A percentile compares a stretch with the other conserved stretches of the same genome.
Conservation (phyloP, 2,888 invertebrate species). For the Mylabris sibirica region DNA sequence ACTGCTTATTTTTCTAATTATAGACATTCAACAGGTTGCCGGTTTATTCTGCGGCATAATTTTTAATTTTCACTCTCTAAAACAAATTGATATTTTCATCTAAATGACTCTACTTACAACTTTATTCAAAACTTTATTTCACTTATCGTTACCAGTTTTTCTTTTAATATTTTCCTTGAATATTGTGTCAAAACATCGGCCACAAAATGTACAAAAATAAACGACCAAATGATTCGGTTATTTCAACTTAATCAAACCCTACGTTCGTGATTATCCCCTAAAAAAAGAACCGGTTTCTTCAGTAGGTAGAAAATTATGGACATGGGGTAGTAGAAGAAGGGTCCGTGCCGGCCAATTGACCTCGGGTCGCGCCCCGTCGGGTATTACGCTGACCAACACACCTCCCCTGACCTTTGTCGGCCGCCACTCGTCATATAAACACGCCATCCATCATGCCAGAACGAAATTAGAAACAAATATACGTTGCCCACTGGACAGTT, state of each 20-base stretch:
- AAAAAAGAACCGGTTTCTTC: constrained; percentile 44
- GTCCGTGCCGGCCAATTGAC: constrained; percentile 61
- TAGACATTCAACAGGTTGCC: constrained; percentile 53
- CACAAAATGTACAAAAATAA: constrained; percentile 37
- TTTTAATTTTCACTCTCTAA: constrained; percentile 53
- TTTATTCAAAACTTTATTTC: constrained; percentile 5
- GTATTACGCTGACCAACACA: constrained; percentile 60
- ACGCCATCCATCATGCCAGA: constrained; percentile 59
- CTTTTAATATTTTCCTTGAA: background rate
- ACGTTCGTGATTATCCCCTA: constrained; percentile 24
- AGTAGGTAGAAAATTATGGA: constrained; percentile 29
- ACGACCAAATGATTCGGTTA: constrained; percentile 36
- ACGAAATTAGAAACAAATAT: constrained; percentile 57
- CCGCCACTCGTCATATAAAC: constrained; percentile 62
- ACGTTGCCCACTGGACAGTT: constrained; percentile 33
- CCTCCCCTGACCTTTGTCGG: constrained; percentile 62
- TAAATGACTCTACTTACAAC: background rate
- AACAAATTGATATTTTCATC: constrained; percentile 37
- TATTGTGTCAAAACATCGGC: constrained; percentile 40
- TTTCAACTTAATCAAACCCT: constrained; percentile 51
- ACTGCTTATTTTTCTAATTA: constrained; percentile 55
- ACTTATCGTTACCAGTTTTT: background rate
- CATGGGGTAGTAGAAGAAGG: constrained; percentile 12
- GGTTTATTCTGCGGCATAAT: constrained; percentile 51
- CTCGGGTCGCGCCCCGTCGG: constrained; percentile 58